phyloP scores from a whole-genome alignment of 2,113 vertebrate species.

The Aramus guarauna region DNA sequence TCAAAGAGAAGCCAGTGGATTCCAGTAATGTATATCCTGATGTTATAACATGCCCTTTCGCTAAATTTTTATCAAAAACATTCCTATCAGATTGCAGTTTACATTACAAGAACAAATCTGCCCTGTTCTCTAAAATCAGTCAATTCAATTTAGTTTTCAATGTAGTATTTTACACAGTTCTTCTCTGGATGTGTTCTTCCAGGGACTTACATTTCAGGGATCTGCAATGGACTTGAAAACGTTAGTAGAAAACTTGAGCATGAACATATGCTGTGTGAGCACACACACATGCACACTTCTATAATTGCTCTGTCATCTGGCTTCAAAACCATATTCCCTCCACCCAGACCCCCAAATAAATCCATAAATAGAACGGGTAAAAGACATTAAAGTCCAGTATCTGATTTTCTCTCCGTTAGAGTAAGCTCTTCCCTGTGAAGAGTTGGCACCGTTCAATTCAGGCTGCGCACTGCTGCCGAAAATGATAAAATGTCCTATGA shows the following conservation, averaged over 20 bases:
- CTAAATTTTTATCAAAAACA: not conserved
- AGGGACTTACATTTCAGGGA: not conserved
- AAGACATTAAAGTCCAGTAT: not conserved
- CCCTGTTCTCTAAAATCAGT: not conserved
- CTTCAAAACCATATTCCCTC: not conserved
- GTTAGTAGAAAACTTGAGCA: not conserved
- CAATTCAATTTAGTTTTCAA: not conserved
- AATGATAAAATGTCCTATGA: not conserved
- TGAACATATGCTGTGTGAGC: not conserved
- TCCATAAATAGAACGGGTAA: slow-evolving; percentile 10
- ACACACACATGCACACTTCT: not conserved
- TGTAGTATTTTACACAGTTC: not conserved
- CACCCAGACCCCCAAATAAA: not conserved
- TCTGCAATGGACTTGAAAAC: not conserved
- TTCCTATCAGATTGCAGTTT: not conserved
- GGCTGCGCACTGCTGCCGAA: not conserved
- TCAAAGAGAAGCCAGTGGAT: not conserved
- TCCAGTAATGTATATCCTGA: not conserved
- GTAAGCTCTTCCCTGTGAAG: not conserved
- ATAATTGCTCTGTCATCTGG: not conserved
- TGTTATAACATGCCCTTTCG: not conserved
- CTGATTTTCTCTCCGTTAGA: not conserved
- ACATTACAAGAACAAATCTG: not conserved
- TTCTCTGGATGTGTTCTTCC: not conserved
- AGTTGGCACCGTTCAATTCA: not conserved